phyloP scores from a whole-genome alignment of 2,113 vertebrate species.

The Callipepla squamata region DNA sequence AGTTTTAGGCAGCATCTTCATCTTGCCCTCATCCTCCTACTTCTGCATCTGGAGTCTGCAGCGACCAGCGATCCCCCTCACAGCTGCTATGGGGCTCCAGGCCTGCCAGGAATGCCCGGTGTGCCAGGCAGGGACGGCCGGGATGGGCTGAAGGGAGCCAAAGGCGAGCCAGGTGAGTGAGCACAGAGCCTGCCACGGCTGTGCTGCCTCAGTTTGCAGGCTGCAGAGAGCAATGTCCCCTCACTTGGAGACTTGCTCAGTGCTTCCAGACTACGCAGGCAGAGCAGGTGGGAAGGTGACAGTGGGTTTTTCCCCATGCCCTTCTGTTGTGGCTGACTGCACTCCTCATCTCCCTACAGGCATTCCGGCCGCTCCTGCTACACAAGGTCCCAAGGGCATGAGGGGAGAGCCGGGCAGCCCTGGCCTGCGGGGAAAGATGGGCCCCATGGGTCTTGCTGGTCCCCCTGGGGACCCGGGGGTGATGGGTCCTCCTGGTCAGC shows the following conservation, averaged over 20 bases:
- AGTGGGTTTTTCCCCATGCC: neutral
- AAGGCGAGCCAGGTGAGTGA: slow-evolving; percentile 81
- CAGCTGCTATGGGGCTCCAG: slow-evolving; percentile 75
- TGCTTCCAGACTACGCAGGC: neutral
- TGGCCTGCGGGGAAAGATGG: slow-evolving; percentile 76
- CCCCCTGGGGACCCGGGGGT: neutral
- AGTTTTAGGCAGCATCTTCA: neutral
- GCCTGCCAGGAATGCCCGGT: slow-evolving; percentile 86
- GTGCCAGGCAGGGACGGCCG: slow-evolving; percentile 87
- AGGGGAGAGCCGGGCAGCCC: slow-evolving; percentile 64
- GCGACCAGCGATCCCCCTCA: neutral
- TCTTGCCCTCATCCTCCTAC: neutral
- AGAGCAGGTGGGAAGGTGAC: neutral
- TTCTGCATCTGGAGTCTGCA: slow-evolving; percentile 17
- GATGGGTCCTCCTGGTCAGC: neutral
- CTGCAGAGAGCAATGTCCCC: neutral
- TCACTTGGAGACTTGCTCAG: neutral
- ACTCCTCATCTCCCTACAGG: slow-evolving; percentile 49
- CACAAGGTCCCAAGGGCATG: slow-evolving; percentile 72
- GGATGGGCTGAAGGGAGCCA: slow-evolving; percentile 80
- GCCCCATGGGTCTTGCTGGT: slow-evolving; percentile 57
- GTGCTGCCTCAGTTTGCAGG: neutral
- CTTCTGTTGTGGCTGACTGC: neutral
- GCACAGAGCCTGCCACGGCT: fast-evolving
- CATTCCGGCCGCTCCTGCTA: slow-evolving; percentile 27